Conservation (phyloP, 2,888 invertebrate species). For the Acrobasis repandana region DNA sequence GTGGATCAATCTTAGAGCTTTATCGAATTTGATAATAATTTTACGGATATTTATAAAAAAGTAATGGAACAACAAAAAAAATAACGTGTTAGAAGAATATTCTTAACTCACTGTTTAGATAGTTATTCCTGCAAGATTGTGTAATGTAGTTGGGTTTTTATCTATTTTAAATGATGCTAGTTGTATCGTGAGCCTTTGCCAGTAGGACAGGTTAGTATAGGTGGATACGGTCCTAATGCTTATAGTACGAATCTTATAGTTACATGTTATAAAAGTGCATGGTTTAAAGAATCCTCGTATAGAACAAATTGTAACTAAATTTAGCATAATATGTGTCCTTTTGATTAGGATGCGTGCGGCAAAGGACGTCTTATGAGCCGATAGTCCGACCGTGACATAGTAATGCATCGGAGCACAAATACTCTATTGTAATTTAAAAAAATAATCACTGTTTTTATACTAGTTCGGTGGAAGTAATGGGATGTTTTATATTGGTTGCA, state of each 20-base stretch:
- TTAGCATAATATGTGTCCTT: conserved; percentile 68
- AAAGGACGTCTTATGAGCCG: conserved; percentile 44
- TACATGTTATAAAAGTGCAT: conserved; percentile 60
- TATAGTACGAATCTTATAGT: conserved; percentile 70
- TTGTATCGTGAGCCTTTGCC: conserved; percentile 58
- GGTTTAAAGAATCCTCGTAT: conserved; percentile 63
- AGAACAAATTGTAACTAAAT: conserved; percentile 60
- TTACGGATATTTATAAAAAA: conserved; percentile 76
- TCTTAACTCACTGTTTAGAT: conserved; percentile 69
- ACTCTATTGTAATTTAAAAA: conserved; percentile 62
- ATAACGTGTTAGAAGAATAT: conserved; percentile 45
- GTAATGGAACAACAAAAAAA: conserved; percentile 40
- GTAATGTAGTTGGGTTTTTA: conserved; percentile 67
- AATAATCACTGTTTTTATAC: conserved; percentile 71
- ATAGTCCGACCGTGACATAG: conserved; percentile 33
- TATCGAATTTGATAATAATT: conserved; percentile 83
- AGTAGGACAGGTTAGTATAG: conserved; percentile 58
- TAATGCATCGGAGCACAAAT: conserved; percentile 68
- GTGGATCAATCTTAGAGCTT: conserved; percentile 83
- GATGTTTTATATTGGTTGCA: conserved; percentile 69
- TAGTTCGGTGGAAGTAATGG: conserved; percentile 51
- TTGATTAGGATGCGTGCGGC: conserved; percentile 35
- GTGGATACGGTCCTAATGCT: conserved; percentile 69
- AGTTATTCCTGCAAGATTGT: conserved; percentile 66
- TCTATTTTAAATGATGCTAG: conserved; percentile 78